Percentiles rank a stretch among this genome's conserved stretches.
phyloP scores from a whole-genome alignment of 2,113 vertebrate genomes.

The Pontoporia blainvillei region DNA sequence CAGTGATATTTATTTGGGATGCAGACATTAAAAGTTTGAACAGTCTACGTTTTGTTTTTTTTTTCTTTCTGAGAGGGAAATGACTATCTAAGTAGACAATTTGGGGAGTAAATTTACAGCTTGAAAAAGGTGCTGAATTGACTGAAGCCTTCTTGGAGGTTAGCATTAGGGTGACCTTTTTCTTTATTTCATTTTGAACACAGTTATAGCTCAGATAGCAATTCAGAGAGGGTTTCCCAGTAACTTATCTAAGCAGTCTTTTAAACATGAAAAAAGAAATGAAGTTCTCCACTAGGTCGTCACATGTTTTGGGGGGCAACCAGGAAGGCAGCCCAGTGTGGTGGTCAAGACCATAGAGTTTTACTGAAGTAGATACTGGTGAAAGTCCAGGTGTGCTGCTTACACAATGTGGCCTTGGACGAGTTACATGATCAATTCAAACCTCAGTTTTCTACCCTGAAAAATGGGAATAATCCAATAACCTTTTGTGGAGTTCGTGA shows the following conservation, averaged over 20 bases:
- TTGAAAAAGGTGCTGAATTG: conserved; percentile 53
- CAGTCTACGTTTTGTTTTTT: neutral
- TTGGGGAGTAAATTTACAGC: conserved; percentile 34
- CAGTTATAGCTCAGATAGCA: neutral
- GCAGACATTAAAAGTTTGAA: conserved; percentile 47
- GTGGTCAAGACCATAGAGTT: neutral
- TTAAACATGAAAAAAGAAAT: conserved; percentile 9
- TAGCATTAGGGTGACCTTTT: conserved; percentile 10
- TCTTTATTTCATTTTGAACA: conserved; percentile 40
- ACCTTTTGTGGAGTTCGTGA: neutral
- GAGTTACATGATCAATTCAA: neutral
- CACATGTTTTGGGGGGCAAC: neutral
- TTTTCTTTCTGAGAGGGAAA: neutral
- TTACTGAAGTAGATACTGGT: neutral
- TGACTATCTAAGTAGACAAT: conserved; percentile 25
- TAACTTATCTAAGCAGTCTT: neutral
- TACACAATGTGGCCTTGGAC: neutral
- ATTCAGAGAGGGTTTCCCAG: neutral
- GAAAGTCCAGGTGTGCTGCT: neutral
- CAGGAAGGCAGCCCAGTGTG: neutral
- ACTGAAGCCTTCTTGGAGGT: conserved; percentile 23
- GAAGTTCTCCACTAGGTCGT: neutral
- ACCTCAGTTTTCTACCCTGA: neutral
- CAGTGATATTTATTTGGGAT: neutral
- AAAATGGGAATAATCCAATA: neutral